Conservation (phyloP, 2,113 vertebrate species). For the Octodon degus region DNA sequence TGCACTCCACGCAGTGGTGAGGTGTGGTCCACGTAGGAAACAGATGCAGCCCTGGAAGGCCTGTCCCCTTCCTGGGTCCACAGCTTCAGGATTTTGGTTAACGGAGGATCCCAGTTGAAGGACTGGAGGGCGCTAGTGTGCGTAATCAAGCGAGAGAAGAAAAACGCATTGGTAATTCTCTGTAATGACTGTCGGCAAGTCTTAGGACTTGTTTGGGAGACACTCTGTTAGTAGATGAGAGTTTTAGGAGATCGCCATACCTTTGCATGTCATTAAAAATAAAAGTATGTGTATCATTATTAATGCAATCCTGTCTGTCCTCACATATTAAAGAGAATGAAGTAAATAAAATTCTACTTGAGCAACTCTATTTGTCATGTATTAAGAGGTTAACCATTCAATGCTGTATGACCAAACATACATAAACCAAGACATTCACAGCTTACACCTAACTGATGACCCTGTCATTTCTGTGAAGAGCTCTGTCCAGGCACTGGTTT, state of each 20-base stretch:
- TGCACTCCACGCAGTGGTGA: not conserved
- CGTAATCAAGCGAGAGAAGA: not conserved
- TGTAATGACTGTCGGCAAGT: not conserved
- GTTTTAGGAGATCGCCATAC: not conserved
- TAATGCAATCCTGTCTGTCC: not conserved
- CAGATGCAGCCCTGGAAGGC: not conserved
- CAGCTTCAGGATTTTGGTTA: no score
- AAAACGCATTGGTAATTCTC: not conserved
- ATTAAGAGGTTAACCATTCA: not conserved
- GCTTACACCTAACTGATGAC: not conserved
- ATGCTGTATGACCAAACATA: constrained; percentile 15
- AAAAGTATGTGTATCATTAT: not conserved
- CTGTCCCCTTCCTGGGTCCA: not conserved
- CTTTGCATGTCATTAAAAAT: not conserved
- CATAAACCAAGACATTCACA: not conserved
- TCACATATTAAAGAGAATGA: not conserved
- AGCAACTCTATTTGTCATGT: not conserved
- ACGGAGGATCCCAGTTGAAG: not conserved
- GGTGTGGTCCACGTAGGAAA: not conserved
- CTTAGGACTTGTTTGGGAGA: not conserved
- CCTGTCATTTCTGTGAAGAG: not conserved
- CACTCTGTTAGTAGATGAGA: not conserved
- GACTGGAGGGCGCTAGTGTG: not conserved
- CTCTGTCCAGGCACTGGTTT: not conserved
- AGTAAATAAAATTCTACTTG: not conserved